Conservation (phyloP, 2,888 invertebrate genomes). For the Didymodactylos carnosus region DNA sequence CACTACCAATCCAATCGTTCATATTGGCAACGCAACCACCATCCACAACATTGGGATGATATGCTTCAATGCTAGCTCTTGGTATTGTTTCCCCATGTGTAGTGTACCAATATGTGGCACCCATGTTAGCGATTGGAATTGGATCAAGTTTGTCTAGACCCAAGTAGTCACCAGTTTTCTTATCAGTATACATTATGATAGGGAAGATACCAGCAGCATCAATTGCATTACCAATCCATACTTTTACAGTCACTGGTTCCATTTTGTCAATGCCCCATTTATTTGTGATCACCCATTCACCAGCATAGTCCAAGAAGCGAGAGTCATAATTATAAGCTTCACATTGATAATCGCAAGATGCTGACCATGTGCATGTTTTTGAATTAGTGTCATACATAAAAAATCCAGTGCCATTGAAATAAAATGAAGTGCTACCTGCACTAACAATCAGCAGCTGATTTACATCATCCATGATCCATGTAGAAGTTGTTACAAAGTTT, state of each 20-base stretch:
- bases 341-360: background rate
- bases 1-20: background rate
- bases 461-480: background rate
- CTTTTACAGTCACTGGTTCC: background rate
- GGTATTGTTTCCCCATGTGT: background rate
- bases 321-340: background rate
- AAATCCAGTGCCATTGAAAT: background rate
- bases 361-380: background rate
- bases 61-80: background rate
- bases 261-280: background rate
- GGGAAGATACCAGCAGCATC: background rate
- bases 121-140: background rate
- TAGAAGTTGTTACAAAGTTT: background rate
- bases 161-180: background rate
- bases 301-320: background rate
- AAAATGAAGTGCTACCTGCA: background rate
- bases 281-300: background rate
- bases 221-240: background rate
- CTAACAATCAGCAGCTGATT: background rate
- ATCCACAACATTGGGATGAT: background rate
- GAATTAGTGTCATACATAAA: background rate
- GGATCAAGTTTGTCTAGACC: background rate
- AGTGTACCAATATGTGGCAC: background rate
- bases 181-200: background rate
- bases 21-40: background rate